Evolutionary conservation across 2,797 vertebrate genomes (phyloP).

Genomic region (Ceyx erithaca): DNA sequence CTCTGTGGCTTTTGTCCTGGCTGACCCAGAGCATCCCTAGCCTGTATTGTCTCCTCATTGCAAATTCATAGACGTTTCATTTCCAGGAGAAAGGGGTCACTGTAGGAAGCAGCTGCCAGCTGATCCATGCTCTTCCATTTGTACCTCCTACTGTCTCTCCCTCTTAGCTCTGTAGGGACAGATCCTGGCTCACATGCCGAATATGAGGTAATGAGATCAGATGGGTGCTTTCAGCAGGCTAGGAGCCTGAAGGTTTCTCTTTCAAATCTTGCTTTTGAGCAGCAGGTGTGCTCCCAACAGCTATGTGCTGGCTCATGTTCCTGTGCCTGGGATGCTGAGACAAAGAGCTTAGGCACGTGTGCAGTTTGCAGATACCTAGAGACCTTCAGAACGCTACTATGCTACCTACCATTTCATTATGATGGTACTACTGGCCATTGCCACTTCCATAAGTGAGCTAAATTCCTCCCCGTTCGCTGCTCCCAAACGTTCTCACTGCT

Average conservation of each 20-base stretch:
- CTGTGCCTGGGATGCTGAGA: not conserved
- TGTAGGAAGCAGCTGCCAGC: not conserved
- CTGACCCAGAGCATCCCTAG: not conserved
- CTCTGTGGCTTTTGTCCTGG: not conserved
- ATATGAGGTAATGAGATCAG: not conserved
- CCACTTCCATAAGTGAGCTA: not conserved
- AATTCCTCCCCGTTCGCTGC: not conserved
- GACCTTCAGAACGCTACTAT: not conserved
- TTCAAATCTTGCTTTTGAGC: not conserved
- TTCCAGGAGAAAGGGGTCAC: not conserved
- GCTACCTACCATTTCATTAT: not conserved
- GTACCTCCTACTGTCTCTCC: not conserved
- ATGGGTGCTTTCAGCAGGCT: not conserved
- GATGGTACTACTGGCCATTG: rapidly evolving
- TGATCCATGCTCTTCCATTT: rapidly evolving
- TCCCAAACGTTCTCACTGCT: not conserved
- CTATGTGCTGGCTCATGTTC: rapidly evolving
- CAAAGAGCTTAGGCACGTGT: not conserved
- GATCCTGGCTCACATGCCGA: not conserved
- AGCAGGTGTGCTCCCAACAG: not conserved
- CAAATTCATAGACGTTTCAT: not conserved
- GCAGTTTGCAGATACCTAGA: not conserved
- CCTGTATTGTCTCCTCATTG: not conserved
- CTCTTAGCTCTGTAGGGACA: not conserved
- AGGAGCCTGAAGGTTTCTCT: not conserved